phyloP scores from a whole-genome alignment of 1,140 invertebrate species.

The Bathynomus jamesi region DNA sequence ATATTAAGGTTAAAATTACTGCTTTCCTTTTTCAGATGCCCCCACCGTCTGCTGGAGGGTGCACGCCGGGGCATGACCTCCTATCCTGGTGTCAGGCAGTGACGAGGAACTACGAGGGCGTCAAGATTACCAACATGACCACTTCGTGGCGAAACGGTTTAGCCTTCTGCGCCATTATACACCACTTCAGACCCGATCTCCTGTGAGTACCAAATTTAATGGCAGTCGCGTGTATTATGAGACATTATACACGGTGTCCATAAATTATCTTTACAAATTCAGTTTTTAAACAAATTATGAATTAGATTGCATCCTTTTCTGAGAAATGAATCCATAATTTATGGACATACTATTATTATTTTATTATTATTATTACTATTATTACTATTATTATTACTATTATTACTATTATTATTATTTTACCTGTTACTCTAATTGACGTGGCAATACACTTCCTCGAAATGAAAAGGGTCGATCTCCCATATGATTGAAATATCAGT shows the following conservation, averaged over 20 bases:
- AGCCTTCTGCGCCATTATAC: conserved; percentile 88
- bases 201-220: conserved; percentile 64
- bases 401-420: no score
- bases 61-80: conserved; percentile 53
- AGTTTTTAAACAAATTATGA: neutral
- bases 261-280: neutral
- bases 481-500: no score
- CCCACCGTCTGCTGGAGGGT: conserved; percentile 14
- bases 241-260: neutral
- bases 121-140: conserved; percentile 84
- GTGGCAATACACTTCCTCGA: no score
- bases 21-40: no score
- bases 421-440: no score
- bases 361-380: no score
- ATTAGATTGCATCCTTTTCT: no score
- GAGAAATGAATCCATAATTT: no score
- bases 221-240: neutral
- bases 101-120: conserved; percentile 77
- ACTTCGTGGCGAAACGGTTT: conserved; percentile 88
- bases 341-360: no score
- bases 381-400: no score
- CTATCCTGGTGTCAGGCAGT: conserved; percentile 80
- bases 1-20: no score
- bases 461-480: no score
- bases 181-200: conserved; percentile 87